A percentile compares a stretch with the other conserved stretches of the same genome.
phyloP scores from a whole-genome alignment of 2,113 vertebrate genomes.

The Cryptoleucopteryx plumbea region DNA sequence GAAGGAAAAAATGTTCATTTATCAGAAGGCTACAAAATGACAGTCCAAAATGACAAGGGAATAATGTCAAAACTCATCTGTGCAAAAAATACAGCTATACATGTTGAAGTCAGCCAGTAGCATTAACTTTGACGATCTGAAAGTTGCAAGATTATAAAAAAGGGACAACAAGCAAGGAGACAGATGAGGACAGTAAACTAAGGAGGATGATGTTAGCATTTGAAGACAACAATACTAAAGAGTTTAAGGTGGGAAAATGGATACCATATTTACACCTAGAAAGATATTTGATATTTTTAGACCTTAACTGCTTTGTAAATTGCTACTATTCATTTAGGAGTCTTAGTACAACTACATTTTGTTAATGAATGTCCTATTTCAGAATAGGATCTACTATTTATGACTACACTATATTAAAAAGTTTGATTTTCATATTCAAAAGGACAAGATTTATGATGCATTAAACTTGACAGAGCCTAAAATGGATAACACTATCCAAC shows the following conservation, averaged over 20 bases:
- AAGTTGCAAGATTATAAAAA: not conserved
- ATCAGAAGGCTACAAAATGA: not conserved
- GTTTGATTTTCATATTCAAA: not conserved
- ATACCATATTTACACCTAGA: not conserved
- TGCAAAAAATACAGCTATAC: not conserved
- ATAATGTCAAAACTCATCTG: not conserved
- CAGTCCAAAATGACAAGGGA: not conserved
- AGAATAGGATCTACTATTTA: not conserved
- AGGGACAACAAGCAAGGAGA: not conserved
- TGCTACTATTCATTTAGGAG: not conserved
- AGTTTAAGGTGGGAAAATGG: not conserved
- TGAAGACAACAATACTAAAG: not conserved
- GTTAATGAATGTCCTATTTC: not conserved
- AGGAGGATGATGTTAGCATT: not conserved
- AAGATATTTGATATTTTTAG: not conserved
- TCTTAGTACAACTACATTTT: not conserved
- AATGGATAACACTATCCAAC: not conserved
- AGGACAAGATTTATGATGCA: not conserved
- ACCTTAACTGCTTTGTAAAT: not conserved
- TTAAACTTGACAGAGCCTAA: not conserved
- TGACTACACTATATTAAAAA: not conserved
- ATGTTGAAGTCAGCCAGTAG: not conserved
- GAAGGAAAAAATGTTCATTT: not conserved
- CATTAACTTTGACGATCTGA: not conserved
- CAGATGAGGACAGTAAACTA: not conserved